A percentile compares a stretch with the other conserved stretches of the same genome.
Evolutionary conservation across 1,140 invertebrate genomes (phyloP).

Genomic region (Bacillus rossius): DNA sequence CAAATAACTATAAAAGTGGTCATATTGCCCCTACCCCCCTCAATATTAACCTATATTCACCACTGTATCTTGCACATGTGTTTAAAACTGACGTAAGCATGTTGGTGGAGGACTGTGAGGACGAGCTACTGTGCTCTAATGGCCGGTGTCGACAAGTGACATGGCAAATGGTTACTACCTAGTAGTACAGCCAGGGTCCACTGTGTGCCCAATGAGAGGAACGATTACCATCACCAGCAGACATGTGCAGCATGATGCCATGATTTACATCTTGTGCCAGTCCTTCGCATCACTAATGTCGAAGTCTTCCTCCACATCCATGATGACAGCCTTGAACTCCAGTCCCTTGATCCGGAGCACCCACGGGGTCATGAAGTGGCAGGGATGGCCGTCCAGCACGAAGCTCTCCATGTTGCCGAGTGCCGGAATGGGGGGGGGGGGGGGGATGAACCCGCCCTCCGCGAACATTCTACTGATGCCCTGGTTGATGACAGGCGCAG

Average conservation of each 20-base stretch:
- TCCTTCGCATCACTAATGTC: constrained; percentile 35
- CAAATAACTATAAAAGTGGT: no score
- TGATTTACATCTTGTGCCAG: constrained; percentile 36
- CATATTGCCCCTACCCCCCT: no score
- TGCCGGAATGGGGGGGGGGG: no score
- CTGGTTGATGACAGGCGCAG: constrained; percentile 30
- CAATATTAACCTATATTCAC: no score
- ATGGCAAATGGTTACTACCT: constrained; percentile 25
- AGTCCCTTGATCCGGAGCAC: constrained; percentile 36
- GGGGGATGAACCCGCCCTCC: constrained; percentile 33
- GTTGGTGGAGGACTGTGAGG: no score
- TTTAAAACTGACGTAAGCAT: no score
- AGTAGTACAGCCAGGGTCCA: constrained; percentile 27
- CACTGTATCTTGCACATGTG: no score
- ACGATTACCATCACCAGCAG: constrained; percentile 34
- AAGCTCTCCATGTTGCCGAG: constrained; percentile 35
- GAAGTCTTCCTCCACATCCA: constrained; percentile 37
- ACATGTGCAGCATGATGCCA: constrained; percentile 37
- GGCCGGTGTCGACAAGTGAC: no score
- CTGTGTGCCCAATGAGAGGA: constrained; percentile 23
- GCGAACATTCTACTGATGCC: constrained; percentile 33
- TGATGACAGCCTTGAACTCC: constrained; percentile 39
- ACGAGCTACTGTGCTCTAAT: no score
- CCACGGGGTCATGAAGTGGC: constrained; percentile 37
- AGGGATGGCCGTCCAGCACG: constrained; percentile 25